Base-by-base conservation (phyloP, 2,113 vertebrate species). In the Aramus guarauna region DNA sequence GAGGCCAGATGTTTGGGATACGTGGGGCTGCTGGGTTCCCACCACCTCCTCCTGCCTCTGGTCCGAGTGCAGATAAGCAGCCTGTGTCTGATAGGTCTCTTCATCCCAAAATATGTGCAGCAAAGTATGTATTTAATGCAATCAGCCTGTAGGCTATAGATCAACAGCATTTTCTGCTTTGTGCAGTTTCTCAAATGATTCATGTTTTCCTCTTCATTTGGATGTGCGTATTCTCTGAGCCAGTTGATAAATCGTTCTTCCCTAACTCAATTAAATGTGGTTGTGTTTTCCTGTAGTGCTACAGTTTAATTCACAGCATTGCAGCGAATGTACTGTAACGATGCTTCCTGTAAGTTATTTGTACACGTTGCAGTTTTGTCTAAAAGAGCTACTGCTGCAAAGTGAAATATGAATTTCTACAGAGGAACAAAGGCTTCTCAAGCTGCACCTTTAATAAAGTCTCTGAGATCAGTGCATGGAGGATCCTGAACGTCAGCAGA, bases 251-350 rank as follows among this genome's bases (percentile, higher is more conserved):
- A 96, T 96, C 7, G 24, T 59, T 94, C 60, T 50, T 90, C 90
- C 67, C 80, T 96, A 97, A 97, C 95, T 97, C 97, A 95, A 94
- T 97, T 89, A 96, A 95, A 74, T 47, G 30, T 20, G 69, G 50
- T 20, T 76, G 74, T 63, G 59, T 50, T 60, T 62, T 60, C 84
- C 85, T 27, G 59, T 13, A n/a, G 67, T 6, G 62, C 71, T 60
- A 47, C 48, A 36, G 83, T 59, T 76, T 60, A 63, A 82, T 60
- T 88, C 73, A 48, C 63, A 76, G 67, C 56, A 6, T 14, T 21
- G 62, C 60, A 43, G 41, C 0, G 48, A 16, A n/a, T 37, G 85
- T 43, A 12, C 66, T 21, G 66, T 24, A 67, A 43, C 1, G 32
- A 26, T 1, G 5, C 39, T 39, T 22, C 81, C 47, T 27, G 5